phyloP scores from a whole-genome alignment of 2,888 invertebrate species.

The Drosophila barbarae region DNA sequence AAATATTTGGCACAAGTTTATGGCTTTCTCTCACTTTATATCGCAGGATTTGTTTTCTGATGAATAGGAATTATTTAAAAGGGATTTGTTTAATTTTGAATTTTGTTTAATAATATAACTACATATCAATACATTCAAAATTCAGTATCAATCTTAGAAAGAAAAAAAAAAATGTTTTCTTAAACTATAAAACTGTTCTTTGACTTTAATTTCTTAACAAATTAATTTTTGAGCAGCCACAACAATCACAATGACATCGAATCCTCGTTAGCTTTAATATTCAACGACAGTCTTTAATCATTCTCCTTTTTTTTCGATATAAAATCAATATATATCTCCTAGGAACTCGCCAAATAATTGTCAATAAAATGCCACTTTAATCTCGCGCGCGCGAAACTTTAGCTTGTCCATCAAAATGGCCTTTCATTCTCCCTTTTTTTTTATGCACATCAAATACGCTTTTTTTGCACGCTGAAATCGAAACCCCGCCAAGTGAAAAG shows the following conservation, averaged over 20 bases:
- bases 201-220: not conserved
- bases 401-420: conserved; percentile 22
- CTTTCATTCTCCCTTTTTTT: conserved; percentile 14
- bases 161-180: too few species aligned
- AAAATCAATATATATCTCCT: conserved; percentile 6
- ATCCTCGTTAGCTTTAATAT: not conserved
- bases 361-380: conserved; percentile 15
- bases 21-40: conserved; percentile 1
- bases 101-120: too few species aligned
- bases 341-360: not conserved
- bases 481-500: conserved; percentile 36
- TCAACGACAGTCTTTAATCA: not conserved
- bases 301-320: too few species aligned
- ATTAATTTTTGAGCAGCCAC: not conserved
- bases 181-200: too few species aligned
- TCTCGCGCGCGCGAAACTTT: conserved; percentile 15
- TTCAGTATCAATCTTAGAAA: too few species aligned
- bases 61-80: conserved; percentile 1
- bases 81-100: too few species aligned
- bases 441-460: conserved; percentile 21
- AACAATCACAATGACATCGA: not conserved
- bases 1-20: conserved; percentile 5
- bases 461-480: conserved; percentile 12
- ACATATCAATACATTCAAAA: too few species aligned
- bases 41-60: not conserved